Evolutionary conservation across 2,888 invertebrate species (phyloP), one percentile per base, ranked within the genome.

Genomic region (Formica aserva): DNA sequence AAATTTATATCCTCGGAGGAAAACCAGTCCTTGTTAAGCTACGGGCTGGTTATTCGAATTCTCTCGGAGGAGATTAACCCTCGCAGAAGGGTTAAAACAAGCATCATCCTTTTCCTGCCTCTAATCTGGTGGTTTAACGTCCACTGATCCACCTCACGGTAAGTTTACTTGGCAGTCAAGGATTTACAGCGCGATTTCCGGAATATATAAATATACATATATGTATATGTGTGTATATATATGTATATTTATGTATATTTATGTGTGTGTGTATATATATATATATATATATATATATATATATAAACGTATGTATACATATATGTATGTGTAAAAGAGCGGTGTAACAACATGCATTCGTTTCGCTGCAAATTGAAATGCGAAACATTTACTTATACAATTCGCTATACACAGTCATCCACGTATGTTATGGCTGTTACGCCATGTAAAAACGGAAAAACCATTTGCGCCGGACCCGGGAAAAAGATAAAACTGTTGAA

Each of bases 31-130:
- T 60, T 69, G 62, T 75, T 52, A 66, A 82, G 67, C 71, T 41
- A 76, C 75, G 38, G 62, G 45, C 48, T 55, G 74, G 82, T 85
- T 86, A 83, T 74, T 84, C 60, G 87, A 87, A 86, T 87, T 85
- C 86, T 77, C 83, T 65, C 69, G 62, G 74, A 69, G 81, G 77
- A 81, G 86, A 84, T 86, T 84, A 86, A 83, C 76, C 69, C 57
- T 80, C 74, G 84, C 45, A 66, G 83, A 87, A 83, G 86, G 83
- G 84, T 81, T 81, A 82, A 86, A 86, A 87, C 84, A 81, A 81
- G 81, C 63, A 66, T 83, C 77, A 83, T 86, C 83, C 83, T 77
- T 72, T 80, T 86, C 71, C 76, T 62, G 32, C 18, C 62, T 45
- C 72, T 85, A 87, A 87, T 87, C 87, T 86, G 38, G 67, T 84